Evolutionary conservation across 2,888 invertebrate genomes (phyloP), one percentile per base, ranked within the genome.

Genomic region (Hyposoter didymator): DNA sequence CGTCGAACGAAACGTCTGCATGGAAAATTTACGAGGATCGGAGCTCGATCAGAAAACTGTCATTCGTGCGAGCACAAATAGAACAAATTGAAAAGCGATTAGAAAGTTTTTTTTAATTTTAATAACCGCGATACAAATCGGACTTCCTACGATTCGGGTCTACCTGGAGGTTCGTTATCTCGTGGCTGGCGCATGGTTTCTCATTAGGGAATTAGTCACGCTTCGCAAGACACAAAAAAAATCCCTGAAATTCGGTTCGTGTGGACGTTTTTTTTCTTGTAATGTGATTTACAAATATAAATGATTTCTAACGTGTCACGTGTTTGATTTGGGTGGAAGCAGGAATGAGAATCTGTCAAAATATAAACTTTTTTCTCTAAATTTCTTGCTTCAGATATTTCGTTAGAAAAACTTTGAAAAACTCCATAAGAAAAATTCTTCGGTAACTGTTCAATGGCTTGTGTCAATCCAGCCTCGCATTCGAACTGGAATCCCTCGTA

Each of bases 61-160:
- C 22, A 72, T 69, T 64, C 62, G 59, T 70, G 32, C 32, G 22
- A 43, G 59, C 45, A 59, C 32, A 74, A 66, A 76, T 73, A 67
- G 72, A 76, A 59, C 78, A 47, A 78, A 73, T 72, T 81, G 75
- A 67, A 52, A 74, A 82, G 73, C 78, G 69, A 84, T 84, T 82
- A 84, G 84, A 84, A 84, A 84, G 84, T 84, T 76, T 72, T 35
- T 62, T 55, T 35, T n/a, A n/a, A n/a, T 59, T 75, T 14, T 1
- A 55, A 72, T 72, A 73, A 59, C 73, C 64, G 49, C 64, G 49
- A 59, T 59, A 7, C 19, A 22, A 49, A 28, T 39, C 45, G 43
- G 10, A 0, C 28, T 47, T 35, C 35, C 64, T 49, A 55, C 28
- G 55, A 72, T 72, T 35, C 52, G 52, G 66, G 62, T 22, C 69